Percentiles rank a stretch among this genome's conserved stretches.
These are phyloP conservation scores for Yponomeuta evonymella DNA, from an alignment of 2,888 invertebrate genomes.

Conservation along the genomic window DNA sequence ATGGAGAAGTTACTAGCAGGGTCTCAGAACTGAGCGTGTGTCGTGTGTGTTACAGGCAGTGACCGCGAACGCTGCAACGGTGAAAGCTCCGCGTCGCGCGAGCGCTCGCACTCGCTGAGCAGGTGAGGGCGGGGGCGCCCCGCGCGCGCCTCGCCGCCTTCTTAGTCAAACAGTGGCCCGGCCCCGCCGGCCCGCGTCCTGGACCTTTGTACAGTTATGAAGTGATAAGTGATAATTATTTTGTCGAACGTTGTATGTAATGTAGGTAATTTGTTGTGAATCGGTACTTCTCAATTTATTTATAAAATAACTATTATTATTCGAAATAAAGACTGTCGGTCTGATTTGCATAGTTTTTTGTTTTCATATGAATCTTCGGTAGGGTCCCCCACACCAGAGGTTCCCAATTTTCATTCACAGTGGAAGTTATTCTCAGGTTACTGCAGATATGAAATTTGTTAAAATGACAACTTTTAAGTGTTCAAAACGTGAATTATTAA, in stretches of 20 bases:
- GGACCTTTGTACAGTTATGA: constrained; percentile 55
- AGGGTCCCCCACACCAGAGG: too few relatives aligned
- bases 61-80: constrained; percentile 62
- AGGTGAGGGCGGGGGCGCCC: constrained; percentile 74
- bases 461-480: too few relatives aligned
- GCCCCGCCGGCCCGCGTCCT: constrained; percentile 27
- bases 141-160: constrained; percentile 25
- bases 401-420: too few relatives aligned
- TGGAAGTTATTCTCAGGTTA: too few relatives aligned
- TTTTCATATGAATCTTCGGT: neutral
- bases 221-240: constrained; percentile 71
- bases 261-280: constrained; percentile 73
- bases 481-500: too few relatives aligned
- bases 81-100: constrained; percentile 52
- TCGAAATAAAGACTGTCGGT: constrained; percentile 72
- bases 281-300: constrained; percentile 75
- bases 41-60: constrained; percentile 47
- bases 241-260: constrained; percentile 66
- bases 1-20: neutral
- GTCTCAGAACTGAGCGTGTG: neutral
- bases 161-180: constrained; percentile 17
- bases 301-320: constrained; percentile 62
- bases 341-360: constrained; percentile 26
- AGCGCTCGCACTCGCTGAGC: constrained; percentile 79
- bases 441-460: too few relatives aligned